Conservation (phyloP, 2,888 invertebrate species). For the Coremacera marginata region DNA sequence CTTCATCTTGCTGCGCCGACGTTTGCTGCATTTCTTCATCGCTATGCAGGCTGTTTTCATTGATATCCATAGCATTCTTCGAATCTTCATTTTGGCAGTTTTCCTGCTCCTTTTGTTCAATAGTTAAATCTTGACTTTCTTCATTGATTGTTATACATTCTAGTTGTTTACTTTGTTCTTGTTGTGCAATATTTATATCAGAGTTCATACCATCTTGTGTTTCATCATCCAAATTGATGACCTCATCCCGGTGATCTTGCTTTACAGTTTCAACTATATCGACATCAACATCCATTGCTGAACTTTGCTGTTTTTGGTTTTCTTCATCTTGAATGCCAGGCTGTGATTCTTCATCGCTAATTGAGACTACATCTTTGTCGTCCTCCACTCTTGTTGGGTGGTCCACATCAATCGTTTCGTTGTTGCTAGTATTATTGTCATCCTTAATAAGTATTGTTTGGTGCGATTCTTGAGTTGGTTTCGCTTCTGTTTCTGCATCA, state of each 20-base stretch:
- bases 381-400: neutral
- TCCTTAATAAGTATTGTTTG: neutral
- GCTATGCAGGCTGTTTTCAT: conserved; percentile 19
- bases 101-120: neutral
- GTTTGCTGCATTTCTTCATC: conserved; percentile 3
- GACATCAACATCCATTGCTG: conserved; percentile 14
- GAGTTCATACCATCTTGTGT: conserved; percentile 22
- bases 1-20: conserved; percentile 21
- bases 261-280: conserved; percentile 23
- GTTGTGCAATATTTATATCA: conserved; percentile 5
- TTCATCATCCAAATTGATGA: conserved; percentile 45
- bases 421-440: neutral
- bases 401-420: neutral
- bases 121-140: neutral
- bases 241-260: conserved; percentile 42
- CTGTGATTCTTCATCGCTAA: conserved; percentile 39
- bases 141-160: neutral
- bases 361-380: conserved; percentile 14
- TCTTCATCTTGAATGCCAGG: conserved; percentile 9
- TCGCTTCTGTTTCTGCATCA: neutral
- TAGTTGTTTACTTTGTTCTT: neutral
- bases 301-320: neutral
- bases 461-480: neutral
- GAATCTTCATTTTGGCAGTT: neutral
- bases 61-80: conserved; percentile 12